phyloP scores from a whole-genome alignment of 2,888 invertebrate species.

The Melipona beecheii region DNA sequence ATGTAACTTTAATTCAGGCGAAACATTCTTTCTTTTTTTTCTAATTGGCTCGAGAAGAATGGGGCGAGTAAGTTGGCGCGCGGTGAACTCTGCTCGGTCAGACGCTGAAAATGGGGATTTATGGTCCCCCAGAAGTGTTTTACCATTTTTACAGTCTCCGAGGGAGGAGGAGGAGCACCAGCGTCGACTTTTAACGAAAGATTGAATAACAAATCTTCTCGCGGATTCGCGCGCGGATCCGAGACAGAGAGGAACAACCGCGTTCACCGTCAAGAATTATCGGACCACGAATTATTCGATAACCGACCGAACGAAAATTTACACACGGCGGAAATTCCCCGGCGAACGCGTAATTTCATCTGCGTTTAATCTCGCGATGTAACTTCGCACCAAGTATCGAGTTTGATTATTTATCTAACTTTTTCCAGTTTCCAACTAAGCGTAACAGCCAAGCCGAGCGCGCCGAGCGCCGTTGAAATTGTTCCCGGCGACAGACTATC shows the following conservation, averaged over 20 bases:
- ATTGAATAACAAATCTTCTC: conserved; percentile 47
- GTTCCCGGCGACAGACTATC: too few relatives aligned
- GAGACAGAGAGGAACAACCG: conserved; percentile 36
- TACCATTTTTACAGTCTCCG: conserved; percentile 45
- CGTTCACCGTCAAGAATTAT: neutral
- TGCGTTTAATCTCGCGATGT: neutral
- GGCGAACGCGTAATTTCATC: conserved; percentile 1
- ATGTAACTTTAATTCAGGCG: conserved; percentile 35
- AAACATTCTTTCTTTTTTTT: conserved; percentile 10
- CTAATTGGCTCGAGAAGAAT: conserved; percentile 41
- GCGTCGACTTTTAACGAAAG: conserved; percentile 35
- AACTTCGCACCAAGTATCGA: too few relatives aligned
- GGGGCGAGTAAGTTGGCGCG: conserved; percentile 28
- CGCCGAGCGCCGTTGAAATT: too few relatives aligned
- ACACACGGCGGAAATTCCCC: neutral
- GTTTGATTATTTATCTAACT: too few relatives aligned
- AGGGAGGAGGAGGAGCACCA: conserved; percentile 35
- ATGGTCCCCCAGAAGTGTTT: conserved; percentile 41
- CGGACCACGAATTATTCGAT: too few relatives aligned
- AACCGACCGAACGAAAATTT: too few relatives aligned
- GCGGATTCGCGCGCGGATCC: conserved; percentile 11
- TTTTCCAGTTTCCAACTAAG: too few relatives aligned
- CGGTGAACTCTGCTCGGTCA: neutral
- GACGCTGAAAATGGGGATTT: conserved; percentile 46
- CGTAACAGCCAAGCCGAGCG: too few relatives aligned